Base-by-base conservation (phyloP, 2,797 vertebrate species). In the Ciconia nigra region DNA sequence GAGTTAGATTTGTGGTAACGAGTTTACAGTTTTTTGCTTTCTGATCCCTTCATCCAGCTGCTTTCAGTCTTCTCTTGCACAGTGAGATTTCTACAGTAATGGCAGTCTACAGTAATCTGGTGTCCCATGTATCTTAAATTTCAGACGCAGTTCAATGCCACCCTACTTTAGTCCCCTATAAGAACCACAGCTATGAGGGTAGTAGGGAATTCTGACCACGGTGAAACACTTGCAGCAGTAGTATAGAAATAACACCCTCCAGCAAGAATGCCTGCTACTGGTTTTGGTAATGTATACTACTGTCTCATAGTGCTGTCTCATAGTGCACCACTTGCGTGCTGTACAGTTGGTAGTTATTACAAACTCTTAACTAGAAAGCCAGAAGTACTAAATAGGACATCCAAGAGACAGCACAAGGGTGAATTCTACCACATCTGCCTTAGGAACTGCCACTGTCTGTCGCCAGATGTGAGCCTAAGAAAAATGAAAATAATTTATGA, bases 221-320 rank as follows among this genome's bases (percentile, higher is more conserved):
- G 11, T 47, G 22, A 65, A 55, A 19, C 0, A 0, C n/a, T 78
- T 65, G 39, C 18, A 66, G 46, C 7, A 33, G 41, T 57, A 29
- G 3, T 41, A 14, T 13, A 78, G 29, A 65, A 84, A 28, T 59
- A 76, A 47, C n/a, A 29, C 9, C 10, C 41, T 46, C 7, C 54
- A 44, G 25, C 28, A 69, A 63, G 42, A 89, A 41, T 24, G 31
- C 41, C 19, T 90, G n/a, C 9, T 3, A 1, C 35, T 67, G 31
- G 28, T 91, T 74, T 76, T 28, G 33, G 51, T 33, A 22, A 66
- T 24, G 15, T 39, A 8, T 22, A 39, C 37, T 39, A 39, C 37
- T 2, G 1, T 79, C 26, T 63, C 8, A 1, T 9, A 47, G n/a
- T 33, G 22, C 15, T 2, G 1, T 79, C 26, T 63, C 8, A 1